These are phyloP conservation scores for Drosophila picticornis DNA, from an alignment of 2,888 invertebrate species.

Conservation along the genomic window DNA sequence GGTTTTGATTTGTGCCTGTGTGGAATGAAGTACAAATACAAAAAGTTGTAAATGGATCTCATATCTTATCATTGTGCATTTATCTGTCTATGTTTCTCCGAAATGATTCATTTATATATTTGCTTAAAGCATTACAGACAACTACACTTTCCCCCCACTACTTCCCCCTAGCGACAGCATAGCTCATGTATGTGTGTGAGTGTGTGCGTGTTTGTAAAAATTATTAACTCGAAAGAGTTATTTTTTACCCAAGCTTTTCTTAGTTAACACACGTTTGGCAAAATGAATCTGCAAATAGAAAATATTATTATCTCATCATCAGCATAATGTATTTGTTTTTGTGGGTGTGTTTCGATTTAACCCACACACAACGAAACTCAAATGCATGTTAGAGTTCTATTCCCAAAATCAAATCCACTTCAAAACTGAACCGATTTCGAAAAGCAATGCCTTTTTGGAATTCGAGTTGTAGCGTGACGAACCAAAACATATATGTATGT, in stretches of 20 bases:
- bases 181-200: constrained; percentile 13
- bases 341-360: constrained; percentile 52
- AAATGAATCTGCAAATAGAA: constrained; percentile 76
- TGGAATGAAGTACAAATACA: constrained; percentile 9
- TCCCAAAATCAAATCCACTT: not conserved
- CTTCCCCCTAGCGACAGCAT: constrained; percentile 30
- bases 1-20: constrained; percentile 79
- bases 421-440: not conserved
- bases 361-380: constrained; percentile 11
- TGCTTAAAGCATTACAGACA: constrained; percentile 4
- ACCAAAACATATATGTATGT: not conserved
- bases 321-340: constrained; percentile 36
- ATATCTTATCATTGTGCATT: constrained; percentile 37
- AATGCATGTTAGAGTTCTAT: constrained; percentile 2
- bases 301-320: constrained; percentile 73
- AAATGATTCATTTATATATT: constrained; percentile 54
- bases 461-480: not conserved
- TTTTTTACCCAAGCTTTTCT: constrained; percentile 63
- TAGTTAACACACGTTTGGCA: constrained; percentile 66
- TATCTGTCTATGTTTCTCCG: constrained; percentile 20
- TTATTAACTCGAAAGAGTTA: constrained; percentile 39
- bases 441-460: not conserved
- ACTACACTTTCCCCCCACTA: constrained; percentile 1
- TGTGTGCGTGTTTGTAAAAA: constrained; percentile 8
- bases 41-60: constrained; percentile 29